A percentile compares a stretch with the other conserved stretches of the same genome.
These are phyloP conservation scores for Mystacides longicornis DNA, from an alignment of 2,888 invertebrate species.

Conservation along the genomic window DNA sequence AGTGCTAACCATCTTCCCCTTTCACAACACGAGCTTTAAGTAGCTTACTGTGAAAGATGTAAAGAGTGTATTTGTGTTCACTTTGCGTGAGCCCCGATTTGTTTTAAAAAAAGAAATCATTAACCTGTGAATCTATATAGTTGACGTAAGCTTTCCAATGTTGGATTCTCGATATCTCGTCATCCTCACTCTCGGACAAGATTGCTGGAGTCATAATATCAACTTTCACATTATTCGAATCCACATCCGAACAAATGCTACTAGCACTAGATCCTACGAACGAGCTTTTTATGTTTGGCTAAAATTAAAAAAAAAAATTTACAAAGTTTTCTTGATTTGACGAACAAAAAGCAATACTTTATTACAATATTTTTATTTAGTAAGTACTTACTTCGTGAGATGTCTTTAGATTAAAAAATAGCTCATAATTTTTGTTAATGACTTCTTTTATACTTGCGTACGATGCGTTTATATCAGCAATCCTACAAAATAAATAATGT, in stretches of 20 bases:
- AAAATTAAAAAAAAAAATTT: no score
- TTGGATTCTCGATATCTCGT: not conserved
- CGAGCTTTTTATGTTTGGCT: no score
- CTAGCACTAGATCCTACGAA: not conserved
- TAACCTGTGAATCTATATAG: slow-evolving; percentile 17
- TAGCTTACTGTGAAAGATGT: no score
- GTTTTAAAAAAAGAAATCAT: not conserved
- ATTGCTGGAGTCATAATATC: not conserved
- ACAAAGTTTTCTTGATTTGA: no score
- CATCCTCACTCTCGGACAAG: not conserved
- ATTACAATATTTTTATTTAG: no score
- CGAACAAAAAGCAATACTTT: no score
- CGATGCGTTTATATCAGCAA: slow-evolving; percentile 41
- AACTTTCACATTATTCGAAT: not conserved
- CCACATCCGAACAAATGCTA: not conserved
- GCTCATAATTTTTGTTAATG: slow-evolving; percentile 57
- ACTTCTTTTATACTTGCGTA: slow-evolving; percentile 51
- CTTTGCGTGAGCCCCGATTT: no score
- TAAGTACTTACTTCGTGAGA: not conserved
- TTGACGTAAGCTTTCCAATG: slow-evolving; percentile 29
- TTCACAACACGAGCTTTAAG: no score
- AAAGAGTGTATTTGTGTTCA: no score
- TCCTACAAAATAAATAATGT: slow-evolving; percentile 31
- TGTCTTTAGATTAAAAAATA: slow-evolving; percentile 53
- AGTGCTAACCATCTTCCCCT: no score